These are phyloP conservation scores for Trissolcus brochymenae DNA, from an alignment of 2,888 invertebrate genomes.

Conservation along the genomic window DNA sequence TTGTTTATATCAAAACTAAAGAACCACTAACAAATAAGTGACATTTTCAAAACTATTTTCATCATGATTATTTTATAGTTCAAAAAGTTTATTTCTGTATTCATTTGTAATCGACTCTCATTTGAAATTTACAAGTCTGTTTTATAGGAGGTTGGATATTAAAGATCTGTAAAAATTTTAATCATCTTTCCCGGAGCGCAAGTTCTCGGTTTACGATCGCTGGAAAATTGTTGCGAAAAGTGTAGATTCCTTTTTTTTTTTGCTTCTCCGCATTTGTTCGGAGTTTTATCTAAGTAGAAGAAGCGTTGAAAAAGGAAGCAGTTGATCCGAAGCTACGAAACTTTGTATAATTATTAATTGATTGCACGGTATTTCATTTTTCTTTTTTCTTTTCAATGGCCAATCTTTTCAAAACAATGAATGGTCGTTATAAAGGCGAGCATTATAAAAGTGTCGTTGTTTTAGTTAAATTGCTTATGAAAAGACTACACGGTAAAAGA, in stretches of 20 bases:
- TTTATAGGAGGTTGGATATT: too few relatives aligned
- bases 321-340: constrained; percentile 10
- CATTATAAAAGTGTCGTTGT: constrained; percentile 21
- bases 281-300: constrained; percentile 11
- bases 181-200: constrained; percentile 32
- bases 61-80: too few relatives aligned
- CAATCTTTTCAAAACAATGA: constrained; percentile 23
- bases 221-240: constrained; percentile 49
- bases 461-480: neutral
- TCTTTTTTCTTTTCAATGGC: constrained; percentile 17
- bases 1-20: too few relatives aligned
- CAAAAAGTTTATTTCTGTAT: constrained; percentile 15
- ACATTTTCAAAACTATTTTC: too few relatives aligned
- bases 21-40: neutral
- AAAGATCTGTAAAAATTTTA: constrained; percentile 32
- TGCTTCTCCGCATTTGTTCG: constrained; percentile 27
- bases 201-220: constrained; percentile 54
- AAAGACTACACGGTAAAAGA: neutral
- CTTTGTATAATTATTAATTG: constrained; percentile 34
- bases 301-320: constrained; percentile 6
- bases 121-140: too few relatives aligned
- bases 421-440: constrained; percentile 16
- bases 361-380: neutral
- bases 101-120: constrained; percentile 9
- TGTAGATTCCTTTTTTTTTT: constrained; percentile 24